phyloP scores from a whole-genome alignment of 2,888 invertebrate genomes.

The Pilophorus perplexus region DNA sequence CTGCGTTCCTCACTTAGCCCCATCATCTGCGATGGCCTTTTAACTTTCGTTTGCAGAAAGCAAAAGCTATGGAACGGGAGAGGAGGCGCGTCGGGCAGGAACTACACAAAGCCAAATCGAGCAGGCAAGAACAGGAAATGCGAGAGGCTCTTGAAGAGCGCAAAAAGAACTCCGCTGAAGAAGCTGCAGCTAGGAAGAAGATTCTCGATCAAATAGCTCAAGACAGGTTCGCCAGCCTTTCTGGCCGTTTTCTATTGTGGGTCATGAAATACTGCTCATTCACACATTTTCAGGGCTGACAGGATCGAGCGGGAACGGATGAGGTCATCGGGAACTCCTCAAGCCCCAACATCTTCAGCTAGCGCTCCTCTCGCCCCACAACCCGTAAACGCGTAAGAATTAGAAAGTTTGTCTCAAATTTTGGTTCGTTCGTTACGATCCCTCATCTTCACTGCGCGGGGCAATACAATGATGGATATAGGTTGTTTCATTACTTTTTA shows the following conservation, averaged over 20 bases:
- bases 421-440: no score
- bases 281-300: conserved; percentile 21
- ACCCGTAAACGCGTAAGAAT: neutral
- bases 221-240: conserved; percentile 66
- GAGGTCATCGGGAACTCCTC: neutral
- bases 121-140: conserved; percentile 73
- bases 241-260: no score
- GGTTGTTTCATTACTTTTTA: no score
- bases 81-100: conserved; percentile 72
- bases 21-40: no score
- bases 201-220: conserved; percentile 81
- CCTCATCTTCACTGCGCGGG: no score
- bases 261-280: no score
- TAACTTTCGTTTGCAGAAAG: conserved; percentile 50
- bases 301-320: neutral
- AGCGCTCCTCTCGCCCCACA: neutral
- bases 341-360: neutral
- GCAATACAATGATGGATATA: no score
- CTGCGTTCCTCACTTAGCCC: neutral
- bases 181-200: conserved; percentile 70
- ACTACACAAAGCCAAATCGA: conserved; percentile 66
- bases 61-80: conserved; percentile 63
- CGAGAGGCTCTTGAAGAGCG: conserved; percentile 70
- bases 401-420: no score
- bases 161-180: conserved; percentile 72